Conservation (phyloP, 53 echinoderm and acorn worm genomes). For the Echinometra lucunter region DNA sequence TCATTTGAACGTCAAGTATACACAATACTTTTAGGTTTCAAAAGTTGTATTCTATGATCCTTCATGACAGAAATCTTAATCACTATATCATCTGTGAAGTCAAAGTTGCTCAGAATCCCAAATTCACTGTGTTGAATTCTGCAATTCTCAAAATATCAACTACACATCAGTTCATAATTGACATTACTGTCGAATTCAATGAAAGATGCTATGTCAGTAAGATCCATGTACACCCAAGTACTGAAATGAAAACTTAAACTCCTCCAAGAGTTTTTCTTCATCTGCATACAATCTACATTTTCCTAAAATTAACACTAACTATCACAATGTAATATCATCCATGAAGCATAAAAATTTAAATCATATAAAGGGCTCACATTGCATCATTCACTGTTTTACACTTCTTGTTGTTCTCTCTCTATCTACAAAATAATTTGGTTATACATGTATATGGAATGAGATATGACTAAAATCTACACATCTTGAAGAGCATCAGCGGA, state of each 20-base stretch:
- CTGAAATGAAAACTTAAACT: neutral
- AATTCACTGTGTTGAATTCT: too few species aligned
- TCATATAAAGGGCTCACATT: neutral
- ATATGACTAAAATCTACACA: neutral
- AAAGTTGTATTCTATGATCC: neutral
- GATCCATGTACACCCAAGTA: too few species aligned
- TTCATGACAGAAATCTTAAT: too few species aligned
- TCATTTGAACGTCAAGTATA: neutral
- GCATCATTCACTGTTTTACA: neutral
- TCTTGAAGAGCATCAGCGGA: slow-evolving; percentile 67
- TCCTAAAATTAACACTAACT: neutral
- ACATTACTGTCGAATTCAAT: too few species aligned
- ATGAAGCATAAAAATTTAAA: neutral
- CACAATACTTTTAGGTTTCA: too few species aligned
- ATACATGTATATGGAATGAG: slow-evolving; percentile 42
- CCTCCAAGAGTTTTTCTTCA: neutral
- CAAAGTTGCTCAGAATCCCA: too few species aligned
- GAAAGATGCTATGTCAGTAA: too few species aligned
- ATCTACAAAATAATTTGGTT: neutral
- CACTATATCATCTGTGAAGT: too few species aligned
- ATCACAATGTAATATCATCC: neutral
- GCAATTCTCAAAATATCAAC: too few species aligned
- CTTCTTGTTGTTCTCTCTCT: neutral
- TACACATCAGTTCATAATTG: too few species aligned
- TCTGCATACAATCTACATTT: neutral